phyloP scores from a whole-genome alignment of 2,113 vertebrate genomes.

The Cettia cetti region DNA sequence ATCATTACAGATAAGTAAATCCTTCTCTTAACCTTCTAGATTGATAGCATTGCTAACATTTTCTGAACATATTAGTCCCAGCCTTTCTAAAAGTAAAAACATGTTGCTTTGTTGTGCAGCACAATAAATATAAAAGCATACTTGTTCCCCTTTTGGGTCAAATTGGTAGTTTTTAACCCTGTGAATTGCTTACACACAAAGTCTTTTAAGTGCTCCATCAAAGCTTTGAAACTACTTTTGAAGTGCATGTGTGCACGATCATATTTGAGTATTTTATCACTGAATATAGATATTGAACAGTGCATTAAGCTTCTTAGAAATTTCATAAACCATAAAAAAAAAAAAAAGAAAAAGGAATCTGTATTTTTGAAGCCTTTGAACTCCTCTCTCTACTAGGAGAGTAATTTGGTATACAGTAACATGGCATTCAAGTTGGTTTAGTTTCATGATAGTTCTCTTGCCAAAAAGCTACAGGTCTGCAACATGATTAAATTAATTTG shows the following conservation, averaged over 20 bases:
- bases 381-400: not conserved
- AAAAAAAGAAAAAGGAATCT: not conserved
- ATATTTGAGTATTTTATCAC: not conserved
- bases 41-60: slow-evolving; percentile 46
- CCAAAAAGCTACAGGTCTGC: not conserved
- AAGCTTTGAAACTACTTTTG: not conserved
- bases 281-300: not conserved
- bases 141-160: not conserved
- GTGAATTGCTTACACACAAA: not conserved
- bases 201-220: not conserved
- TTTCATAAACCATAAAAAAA: not conserved
- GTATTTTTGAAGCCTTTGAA: not conserved
- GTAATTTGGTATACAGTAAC: not conserved
- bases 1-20: slow-evolving; percentile 72
- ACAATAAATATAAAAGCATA: not conserved
- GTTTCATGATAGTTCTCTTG: not conserved
- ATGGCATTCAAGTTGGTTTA: not conserved
- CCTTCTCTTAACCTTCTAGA: slow-evolving; percentile 66
- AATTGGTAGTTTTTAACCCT: not conserved
- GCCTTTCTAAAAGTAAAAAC: slow-evolving; percentile 29
- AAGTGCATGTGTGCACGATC: not conserved
- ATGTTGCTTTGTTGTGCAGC: not conserved
- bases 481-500: not conserved
- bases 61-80: slow-evolving; percentile 27
- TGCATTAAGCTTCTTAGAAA: not conserved